Evolutionary conservation across 2,113 vertebrate genomes (phyloP).

Genomic region (Trematomus loennbergii): DNA sequence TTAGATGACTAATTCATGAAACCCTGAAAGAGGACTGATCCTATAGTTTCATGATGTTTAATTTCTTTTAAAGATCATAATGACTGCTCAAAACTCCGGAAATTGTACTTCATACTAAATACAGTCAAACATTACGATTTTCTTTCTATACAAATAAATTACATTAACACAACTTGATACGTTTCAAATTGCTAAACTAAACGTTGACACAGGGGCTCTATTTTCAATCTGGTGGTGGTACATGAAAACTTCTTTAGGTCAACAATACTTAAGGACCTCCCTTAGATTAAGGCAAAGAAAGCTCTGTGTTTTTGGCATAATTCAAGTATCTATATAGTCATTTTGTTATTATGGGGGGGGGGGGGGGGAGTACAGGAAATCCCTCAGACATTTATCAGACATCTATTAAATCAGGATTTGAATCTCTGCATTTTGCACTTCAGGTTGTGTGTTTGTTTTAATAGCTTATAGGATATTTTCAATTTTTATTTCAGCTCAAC

Average conservation of each 20-base stretch:
- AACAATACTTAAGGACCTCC: not conserved
- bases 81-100: not conserved
- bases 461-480: not conserved
- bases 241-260: not conserved
- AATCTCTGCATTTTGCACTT: not conserved
- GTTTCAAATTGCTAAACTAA: not conserved
- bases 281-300: not conserved
- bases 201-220: not conserved
- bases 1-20: constrained; percentile 20
- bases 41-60: constrained; percentile 11
- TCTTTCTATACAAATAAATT: not conserved
- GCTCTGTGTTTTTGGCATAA: constrained; percentile 1
- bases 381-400: not conserved
- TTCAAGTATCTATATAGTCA: not conserved
- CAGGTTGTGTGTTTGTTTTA: not conserved
- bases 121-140: too few relatives aligned
- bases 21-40: not conserved
- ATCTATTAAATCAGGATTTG: not conserved
- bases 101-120: not conserved
- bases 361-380: not conserved
- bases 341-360: too few relatives aligned
- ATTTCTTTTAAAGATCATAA: not conserved
- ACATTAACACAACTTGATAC: not conserved
- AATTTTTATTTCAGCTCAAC: not conserved
- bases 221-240: not conserved